phyloP scores from a whole-genome alignment of 1,140 invertebrate species.

The Pachypeltis micranthus region DNA sequence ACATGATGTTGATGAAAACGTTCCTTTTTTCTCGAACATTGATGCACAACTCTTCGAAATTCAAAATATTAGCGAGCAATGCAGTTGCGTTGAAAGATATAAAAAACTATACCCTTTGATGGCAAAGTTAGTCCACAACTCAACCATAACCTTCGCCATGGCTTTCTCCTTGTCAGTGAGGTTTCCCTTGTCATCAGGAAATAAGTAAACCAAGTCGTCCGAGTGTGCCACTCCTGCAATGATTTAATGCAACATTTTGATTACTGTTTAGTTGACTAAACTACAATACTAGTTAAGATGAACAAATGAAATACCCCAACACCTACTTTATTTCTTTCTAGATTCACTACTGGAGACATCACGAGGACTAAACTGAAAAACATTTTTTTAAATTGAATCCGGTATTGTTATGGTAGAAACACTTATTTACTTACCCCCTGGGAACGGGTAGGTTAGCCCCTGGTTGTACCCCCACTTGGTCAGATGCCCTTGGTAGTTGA shows the following conservation, averaged over 20 bases:
- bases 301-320: too few relatives aligned
- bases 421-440: conserved; percentile 22
- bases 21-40: too few relatives aligned
- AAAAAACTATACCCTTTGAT: conserved; percentile 30
- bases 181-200: conserved; percentile 30
- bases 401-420: too few relatives aligned
- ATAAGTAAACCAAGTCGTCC: conserved; percentile 40
- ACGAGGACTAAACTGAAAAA: too few relatives aligned
- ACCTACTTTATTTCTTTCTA: too few relatives aligned
- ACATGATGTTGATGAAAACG: too few relatives aligned
- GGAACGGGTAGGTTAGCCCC: conserved; percentile 26
- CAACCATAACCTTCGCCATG: conserved; percentile 36
- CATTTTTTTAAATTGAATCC: too few relatives aligned
- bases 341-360: too few relatives aligned
- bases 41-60: too few relatives aligned
- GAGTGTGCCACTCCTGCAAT: conserved; percentile 36
- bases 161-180: conserved; percentile 31
- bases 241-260: background rate
- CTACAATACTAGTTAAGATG: too few relatives aligned
- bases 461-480: conserved; percentile 29
- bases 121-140: conserved; percentile 38
- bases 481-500: conserved; percentile 28
- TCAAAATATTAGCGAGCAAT: background rate
- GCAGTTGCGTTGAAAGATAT: too few relatives aligned
- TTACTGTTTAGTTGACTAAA: too few relatives aligned